Evolutionary conservation across 2,113 vertebrate species (phyloP), one percentile per base, ranked within the genome.

Genomic region (Poeciliopsis retropinna): DNA sequence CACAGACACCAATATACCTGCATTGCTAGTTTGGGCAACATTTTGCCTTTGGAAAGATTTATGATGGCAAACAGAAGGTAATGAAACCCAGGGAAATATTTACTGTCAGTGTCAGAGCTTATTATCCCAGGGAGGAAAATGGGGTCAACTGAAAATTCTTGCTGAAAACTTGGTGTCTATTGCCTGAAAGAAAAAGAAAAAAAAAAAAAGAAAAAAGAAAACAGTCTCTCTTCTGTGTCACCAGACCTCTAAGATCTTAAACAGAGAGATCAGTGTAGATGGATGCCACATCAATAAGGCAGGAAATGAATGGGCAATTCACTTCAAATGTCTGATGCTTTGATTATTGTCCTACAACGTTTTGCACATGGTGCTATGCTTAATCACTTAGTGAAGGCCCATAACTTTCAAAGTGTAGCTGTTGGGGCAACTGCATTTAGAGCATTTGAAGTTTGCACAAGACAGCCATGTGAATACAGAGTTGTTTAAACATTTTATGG

Each of bases 21-120:
- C 78, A 86, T 73, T 70, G 73, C 44, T 80, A 83, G 82, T 90
- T 88, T 81, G 80, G 81, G 80, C 75, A 87, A 88, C 86, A 86
- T 73, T 72, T 90, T 71, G 82, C 78, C 79, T 79, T 79, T 80
- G 71, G 82, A 90, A 82, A 74, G 81, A 92, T 94, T 92, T 92
- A 92, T 75, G 82, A 83, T 51, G 83, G 85, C 85, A 84, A 92
- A 90, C 78, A 78, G 88, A 91, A 82, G 85, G 81, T 90, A 94
- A 93, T 91, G 86, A 92, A 93, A 92, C 67, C 73, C 81, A 75
- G 70, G 78, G 78, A 87, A 79, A 89, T 87, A 88, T 92, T 91
- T 91, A 89, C 84, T 76, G 78, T 86, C 79, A 85, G 72, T 86
- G 87, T 91, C 89, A 82, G 79, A 80, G 76, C 80, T 85, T 89